phyloP scores from a whole-genome alignment of 2,797 vertebrate species.

The Kryptopterus vitreolus region DNA sequence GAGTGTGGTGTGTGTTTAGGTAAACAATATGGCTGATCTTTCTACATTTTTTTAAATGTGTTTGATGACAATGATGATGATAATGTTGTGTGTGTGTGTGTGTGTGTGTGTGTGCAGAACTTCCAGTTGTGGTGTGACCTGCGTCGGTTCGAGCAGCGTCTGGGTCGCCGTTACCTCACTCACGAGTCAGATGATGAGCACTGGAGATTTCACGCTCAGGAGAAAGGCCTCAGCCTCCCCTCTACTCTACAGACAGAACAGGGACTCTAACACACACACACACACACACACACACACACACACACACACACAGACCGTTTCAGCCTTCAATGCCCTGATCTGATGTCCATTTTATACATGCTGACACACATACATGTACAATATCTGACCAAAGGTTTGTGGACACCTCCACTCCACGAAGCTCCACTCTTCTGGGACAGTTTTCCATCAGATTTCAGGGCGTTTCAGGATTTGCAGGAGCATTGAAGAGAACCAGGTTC shows the following conservation, averaged over 20 bases:
- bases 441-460: neutral
- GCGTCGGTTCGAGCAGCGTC: slow-evolving; percentile 67
- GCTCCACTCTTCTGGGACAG: neutral
- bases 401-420: neutral
- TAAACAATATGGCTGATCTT: neutral
- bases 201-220: slow-evolving; percentile 63
- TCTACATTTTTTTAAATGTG: neutral
- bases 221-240: slow-evolving; percentile 64
- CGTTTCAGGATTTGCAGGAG: neutral
- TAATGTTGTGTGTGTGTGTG: neutral
- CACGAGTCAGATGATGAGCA: slow-evolving; percentile 65
- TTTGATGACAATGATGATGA: too few relatives aligned
- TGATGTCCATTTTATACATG: slow-evolving; percentile 18
- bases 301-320: slow-evolving; percentile 6
- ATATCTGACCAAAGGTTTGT: neutral
- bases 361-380: neutral
- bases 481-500: neutral
- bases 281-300: neutral
- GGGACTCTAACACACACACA: slow-evolving; percentile 13
- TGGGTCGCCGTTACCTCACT: slow-evolving; percentile 71
- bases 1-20: neutral
- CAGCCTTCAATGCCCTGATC: neutral
- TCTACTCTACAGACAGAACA: slow-evolving; percentile 47
- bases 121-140: slow-evolving; percentile 78
- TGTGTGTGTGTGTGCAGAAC: slow-evolving; percentile 59